Conservation (phyloP, 2,888 invertebrate species). For the Ganaspis brasiliensis region DNA sequence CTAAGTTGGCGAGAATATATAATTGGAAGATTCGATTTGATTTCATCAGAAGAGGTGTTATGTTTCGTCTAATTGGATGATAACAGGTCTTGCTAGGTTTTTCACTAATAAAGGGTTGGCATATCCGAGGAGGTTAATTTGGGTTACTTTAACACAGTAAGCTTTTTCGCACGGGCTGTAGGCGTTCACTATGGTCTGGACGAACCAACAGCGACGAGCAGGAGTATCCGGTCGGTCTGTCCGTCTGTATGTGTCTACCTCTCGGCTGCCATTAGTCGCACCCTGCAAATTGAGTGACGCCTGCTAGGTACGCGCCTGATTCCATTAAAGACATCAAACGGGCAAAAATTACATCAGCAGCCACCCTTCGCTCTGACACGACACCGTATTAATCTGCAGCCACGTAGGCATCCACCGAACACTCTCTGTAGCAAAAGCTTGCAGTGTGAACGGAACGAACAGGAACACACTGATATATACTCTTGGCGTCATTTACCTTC, state of each 20-base stretch:
- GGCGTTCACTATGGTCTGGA: constrained; percentile 37
- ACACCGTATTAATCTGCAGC: constrained; percentile 70
- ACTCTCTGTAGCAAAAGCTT: constrained; percentile 53
- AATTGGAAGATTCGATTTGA: neutral
- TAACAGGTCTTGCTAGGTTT: constrained; percentile 33
- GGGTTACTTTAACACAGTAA: constrained; percentile 37
- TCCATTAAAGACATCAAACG: constrained; percentile 80
- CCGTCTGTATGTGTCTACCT: constrained; percentile 68
- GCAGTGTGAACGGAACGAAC: neutral
- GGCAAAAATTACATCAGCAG: constrained; percentile 79
- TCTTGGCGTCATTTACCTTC: constrained; percentile 48
- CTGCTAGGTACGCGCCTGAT: constrained; percentile 79
- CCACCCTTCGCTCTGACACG: constrained; percentile 73
- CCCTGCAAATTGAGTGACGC: constrained; percentile 80
- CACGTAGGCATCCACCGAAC: constrained; percentile 66
- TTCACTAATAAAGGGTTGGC: constrained; percentile 19
- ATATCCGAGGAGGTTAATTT: constrained; percentile 33
- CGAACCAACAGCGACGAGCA: constrained; percentile 32
- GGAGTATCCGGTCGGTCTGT: constrained; percentile 47
- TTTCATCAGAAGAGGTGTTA: neutral
- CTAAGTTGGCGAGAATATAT: neutral
- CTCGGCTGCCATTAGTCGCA: constrained; percentile 79
- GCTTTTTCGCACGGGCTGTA: constrained; percentile 37
- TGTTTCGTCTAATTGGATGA: constrained; percentile 30
- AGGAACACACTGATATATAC: constrained; percentile 55